Percentiles rank a stretch among this genome's conserved stretches.
Conservation (phyloP, 2,113 vertebrate species). For the Pseudonaja textilis region DNA sequence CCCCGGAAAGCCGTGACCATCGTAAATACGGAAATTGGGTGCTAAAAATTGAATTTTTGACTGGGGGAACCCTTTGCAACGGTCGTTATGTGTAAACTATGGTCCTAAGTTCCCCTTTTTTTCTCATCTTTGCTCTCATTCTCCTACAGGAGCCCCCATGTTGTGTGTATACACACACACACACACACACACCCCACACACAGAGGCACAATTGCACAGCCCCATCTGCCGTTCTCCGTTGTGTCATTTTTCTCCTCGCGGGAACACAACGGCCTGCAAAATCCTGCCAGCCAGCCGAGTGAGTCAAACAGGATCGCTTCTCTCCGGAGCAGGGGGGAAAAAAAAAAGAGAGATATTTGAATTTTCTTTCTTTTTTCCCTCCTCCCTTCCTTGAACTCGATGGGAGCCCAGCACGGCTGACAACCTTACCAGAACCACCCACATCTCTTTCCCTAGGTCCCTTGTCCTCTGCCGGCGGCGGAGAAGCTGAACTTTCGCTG, state of each 20-base stretch:
- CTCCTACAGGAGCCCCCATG: neutral
- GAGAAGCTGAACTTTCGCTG: neutral
- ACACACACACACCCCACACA: neutral
- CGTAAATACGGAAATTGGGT: too few relatives aligned
- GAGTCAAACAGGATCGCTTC: conserved; percentile 10
- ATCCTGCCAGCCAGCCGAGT: neutral
- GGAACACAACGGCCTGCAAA: conserved; percentile 5
- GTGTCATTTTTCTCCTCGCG: neutral
- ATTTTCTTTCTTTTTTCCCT: neutral
- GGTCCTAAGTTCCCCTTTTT: too few relatives aligned
- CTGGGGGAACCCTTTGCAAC: too few relatives aligned
- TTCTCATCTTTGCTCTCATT: neutral
- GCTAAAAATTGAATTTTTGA: too few relatives aligned
- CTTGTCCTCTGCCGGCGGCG: neutral
- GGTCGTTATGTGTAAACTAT: too few relatives aligned
- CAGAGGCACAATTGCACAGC: neutral
- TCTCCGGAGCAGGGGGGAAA: neutral
- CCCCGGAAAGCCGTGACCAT: too few relatives aligned
- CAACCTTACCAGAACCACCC: neutral
- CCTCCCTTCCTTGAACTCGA: neutral
- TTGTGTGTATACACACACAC: neutral
- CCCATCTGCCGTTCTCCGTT: conserved; percentile 3
- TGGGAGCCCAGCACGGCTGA: neutral
- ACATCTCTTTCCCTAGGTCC: neutral
- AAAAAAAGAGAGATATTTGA: neutral